phyloP scores from a whole-genome alignment of 2,113 vertebrate genomes.

The Todiramphus chloris region DNA sequence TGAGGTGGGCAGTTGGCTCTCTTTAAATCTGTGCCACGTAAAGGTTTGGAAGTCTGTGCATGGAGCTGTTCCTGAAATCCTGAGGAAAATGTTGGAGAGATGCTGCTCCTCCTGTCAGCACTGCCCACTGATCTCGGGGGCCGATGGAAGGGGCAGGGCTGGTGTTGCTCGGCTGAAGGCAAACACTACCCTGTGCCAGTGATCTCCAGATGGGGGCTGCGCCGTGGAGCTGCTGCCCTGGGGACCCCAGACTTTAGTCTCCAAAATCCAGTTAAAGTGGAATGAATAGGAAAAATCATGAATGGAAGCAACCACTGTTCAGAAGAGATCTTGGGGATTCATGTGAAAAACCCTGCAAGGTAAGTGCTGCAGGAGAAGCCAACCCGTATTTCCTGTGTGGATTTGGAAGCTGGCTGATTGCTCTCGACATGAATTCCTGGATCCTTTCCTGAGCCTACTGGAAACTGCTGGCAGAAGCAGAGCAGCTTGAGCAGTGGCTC shows the following conservation, averaged over 20 bases:
- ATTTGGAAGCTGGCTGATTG: not conserved
- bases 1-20: not conserved
- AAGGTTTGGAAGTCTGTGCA: not conserved
- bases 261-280: not conserved
- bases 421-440: not conserved
- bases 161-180: not conserved
- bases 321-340: too few species aligned
- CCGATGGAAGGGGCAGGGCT: not conserved
- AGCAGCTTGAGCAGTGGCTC: not conserved
- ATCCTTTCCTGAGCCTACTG: too few species aligned
- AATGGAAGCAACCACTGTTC: not conserved
- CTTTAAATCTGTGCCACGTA: not conserved
- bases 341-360: not conserved
- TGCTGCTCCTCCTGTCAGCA: not conserved
- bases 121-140: fast-evolving
- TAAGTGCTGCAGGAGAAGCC: not conserved
- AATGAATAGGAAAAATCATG: not conserved
- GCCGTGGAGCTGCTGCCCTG: fast-evolving
- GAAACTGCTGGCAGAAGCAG: not conserved
- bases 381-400: fast-evolving
- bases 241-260: not conserved
- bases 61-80: too few species aligned
- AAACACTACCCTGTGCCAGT: fast-evolving
- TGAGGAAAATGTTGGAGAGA: not conserved
- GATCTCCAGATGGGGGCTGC: fast-evolving